Conservation (phyloP, 2,113 vertebrate genomes). For the Psittacula cyanocephala region DNA sequence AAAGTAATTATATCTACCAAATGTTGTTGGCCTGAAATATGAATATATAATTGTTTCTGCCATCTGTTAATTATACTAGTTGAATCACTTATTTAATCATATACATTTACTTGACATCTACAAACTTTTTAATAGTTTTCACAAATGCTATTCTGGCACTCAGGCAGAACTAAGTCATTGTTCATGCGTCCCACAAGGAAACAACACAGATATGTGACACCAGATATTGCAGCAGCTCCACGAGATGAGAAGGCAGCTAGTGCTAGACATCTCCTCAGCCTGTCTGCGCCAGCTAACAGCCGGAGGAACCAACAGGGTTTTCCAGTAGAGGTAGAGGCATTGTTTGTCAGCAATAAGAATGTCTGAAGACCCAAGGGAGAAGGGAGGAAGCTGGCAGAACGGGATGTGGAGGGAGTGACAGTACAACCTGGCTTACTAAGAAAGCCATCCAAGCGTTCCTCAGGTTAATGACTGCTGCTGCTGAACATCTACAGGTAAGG, state of each 20-base stretch:
- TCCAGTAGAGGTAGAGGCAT: neutral
- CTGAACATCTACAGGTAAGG: neutral
- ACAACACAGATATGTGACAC: neutral
- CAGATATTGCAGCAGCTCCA: neutral
- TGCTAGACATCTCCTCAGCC: neutral
- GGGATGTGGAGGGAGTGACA: neutral
- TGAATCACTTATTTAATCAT: conserved; percentile 77
- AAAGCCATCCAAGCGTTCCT: neutral
- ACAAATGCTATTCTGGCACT: conserved; percentile 29
- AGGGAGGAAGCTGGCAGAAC: neutral
- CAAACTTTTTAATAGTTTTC: conserved; percentile 68
- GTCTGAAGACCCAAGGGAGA: neutral
- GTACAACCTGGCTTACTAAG: neutral
- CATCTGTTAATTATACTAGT: conserved; percentile 82
- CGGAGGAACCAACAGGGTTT: neutral
- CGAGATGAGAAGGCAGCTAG: neutral
- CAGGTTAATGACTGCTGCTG: neutral
- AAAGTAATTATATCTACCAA: conserved; percentile 84
- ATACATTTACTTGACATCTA: conserved; percentile 68
- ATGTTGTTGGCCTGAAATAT: conserved; percentile 77
- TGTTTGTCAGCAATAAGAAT: neutral
- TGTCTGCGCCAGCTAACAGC: neutral
- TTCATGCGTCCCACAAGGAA: conserved; percentile 13
- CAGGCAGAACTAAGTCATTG: neutral
- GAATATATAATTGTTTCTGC: conserved; percentile 78